Evolutionary conservation across 2,113 vertebrate genomes (phyloP).

Genomic region (Andinoacara biseriatus): DNA sequence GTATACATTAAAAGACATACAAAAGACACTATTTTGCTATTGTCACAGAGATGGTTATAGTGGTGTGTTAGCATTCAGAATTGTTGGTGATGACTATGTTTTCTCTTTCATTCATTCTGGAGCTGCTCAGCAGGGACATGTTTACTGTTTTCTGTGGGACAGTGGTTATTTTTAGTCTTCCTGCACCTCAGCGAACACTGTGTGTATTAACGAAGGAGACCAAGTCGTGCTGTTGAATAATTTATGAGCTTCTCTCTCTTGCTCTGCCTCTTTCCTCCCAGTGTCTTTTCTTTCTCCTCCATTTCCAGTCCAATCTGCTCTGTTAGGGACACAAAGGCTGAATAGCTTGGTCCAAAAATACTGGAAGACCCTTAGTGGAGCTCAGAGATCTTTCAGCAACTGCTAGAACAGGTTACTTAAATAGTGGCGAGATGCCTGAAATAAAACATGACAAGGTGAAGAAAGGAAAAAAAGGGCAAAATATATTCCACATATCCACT

Average conservation of each 20-base stretch:
- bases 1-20: no score
- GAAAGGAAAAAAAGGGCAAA: not conserved
- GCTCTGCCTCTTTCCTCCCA: not conserved
- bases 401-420: not conserved
- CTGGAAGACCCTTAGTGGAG: not conserved
- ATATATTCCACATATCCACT: not conserved
- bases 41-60: no score
- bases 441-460: not conserved
- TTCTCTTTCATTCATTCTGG: not conserved
- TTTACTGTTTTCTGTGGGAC: not conserved
- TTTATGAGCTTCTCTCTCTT: constrained; percentile 38
- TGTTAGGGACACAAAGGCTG: not conserved
- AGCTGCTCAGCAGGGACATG: not conserved
- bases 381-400: not conserved
- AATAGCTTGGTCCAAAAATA: not conserved
- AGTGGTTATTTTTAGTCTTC: constrained; percentile 22
- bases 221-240: constrained; percentile 35
- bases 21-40: no score
- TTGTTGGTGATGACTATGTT: not conserved
- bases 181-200: not conserved
- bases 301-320: constrained; percentile 2
- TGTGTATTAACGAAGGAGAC: constrained; percentile 9
- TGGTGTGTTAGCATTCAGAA: not conserved
- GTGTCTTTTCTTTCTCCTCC: not conserved
- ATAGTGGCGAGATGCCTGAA: not conserved